phyloP scores from a whole-genome alignment of 2,888 invertebrate genomes.

The Scotopteryx bipunctaria region DNA sequence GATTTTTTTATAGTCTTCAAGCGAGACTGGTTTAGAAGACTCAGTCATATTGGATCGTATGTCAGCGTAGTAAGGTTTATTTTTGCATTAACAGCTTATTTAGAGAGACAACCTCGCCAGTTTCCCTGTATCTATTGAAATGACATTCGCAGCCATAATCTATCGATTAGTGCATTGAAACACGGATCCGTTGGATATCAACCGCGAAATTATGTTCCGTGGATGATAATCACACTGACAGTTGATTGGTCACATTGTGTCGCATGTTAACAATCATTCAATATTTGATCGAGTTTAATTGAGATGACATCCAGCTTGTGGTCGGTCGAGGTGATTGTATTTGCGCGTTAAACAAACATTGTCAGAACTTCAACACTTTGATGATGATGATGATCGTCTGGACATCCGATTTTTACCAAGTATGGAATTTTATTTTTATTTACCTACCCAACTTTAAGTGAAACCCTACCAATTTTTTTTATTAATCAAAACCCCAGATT shows the following conservation, averaged over 20 bases:
- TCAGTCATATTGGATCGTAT: not conserved
- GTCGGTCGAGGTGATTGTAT: not conserved
- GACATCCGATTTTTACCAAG: not conserved
- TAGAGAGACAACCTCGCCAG: not conserved
- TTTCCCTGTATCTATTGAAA: slow-evolving; percentile 15
- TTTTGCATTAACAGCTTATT: not conserved
- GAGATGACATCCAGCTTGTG: slow-evolving; percentile 28
- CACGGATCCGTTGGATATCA: slow-evolving; percentile 45
- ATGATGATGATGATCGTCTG: no score
- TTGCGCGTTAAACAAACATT: not conserved
- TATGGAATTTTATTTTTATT: no score
- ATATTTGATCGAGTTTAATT: slow-evolving; percentile 41
- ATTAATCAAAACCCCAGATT: no score
- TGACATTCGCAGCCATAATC: slow-evolving; percentile 51
- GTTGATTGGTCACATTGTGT: slow-evolving; percentile 58
- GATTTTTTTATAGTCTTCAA: no score
- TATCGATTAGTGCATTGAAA: slow-evolving; percentile 52
- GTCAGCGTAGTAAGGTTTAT: not conserved
- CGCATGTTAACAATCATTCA: slow-evolving; percentile 34
- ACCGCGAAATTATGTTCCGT: slow-evolving; percentile 65
- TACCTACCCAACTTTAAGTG: no score
- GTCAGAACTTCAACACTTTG: not conserved
- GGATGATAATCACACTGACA: slow-evolving; percentile 58
- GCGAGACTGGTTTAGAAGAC: no score
- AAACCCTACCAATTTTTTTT: no score